These are phyloP conservation scores for Lampris megalopsis DNA, from an alignment of 2,113 vertebrate species.

Conservation along the genomic window DNA sequence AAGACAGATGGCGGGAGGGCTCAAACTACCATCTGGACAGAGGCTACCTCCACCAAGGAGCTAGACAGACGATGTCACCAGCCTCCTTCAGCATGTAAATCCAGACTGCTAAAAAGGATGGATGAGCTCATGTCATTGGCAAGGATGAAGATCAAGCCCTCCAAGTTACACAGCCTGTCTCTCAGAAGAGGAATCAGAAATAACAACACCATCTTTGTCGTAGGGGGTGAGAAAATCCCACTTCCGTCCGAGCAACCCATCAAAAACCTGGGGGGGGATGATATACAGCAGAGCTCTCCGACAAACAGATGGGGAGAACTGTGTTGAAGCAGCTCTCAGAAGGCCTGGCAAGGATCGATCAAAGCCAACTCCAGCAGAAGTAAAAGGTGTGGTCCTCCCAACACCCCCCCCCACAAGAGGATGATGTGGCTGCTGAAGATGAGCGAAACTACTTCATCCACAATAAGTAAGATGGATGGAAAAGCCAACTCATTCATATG, in stretches of 20 bases:
- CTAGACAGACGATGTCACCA: slow-evolving; percentile 11
- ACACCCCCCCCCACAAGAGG: too few relatives aligned
- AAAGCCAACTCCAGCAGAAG: too few relatives aligned
- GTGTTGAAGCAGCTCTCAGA: too few relatives aligned
- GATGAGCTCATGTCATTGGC: slow-evolving; percentile 5
- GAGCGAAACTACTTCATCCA: too few relatives aligned
- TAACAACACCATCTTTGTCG: background rate
- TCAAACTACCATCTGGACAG: slow-evolving; percentile 10
- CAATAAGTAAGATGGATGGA: slow-evolving; percentile 22
- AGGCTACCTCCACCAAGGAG: slow-evolving; percentile 8
- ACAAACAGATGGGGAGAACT: background rate
- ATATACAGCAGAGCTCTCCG: background rate
- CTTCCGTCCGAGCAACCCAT: too few relatives aligned
- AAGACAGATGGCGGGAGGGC: slow-evolving; percentile 13
- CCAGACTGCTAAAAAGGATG: background rate
- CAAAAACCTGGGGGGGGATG: too few relatives aligned
- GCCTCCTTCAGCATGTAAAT: slow-evolving; percentile 3
- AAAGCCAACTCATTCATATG: slow-evolving; percentile 6
- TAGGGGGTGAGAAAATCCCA: background rate
- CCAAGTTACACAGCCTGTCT: background rate
- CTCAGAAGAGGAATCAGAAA: too few relatives aligned
- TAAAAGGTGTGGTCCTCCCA: too few relatives aligned
- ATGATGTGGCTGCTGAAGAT: too few relatives aligned
- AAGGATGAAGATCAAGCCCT: slow-evolving; percentile 7
- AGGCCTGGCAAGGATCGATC: too few relatives aligned